phyloP scores from a whole-genome alignment of 2,113 vertebrate genomes.

The Pimephales promelas region DNA sequence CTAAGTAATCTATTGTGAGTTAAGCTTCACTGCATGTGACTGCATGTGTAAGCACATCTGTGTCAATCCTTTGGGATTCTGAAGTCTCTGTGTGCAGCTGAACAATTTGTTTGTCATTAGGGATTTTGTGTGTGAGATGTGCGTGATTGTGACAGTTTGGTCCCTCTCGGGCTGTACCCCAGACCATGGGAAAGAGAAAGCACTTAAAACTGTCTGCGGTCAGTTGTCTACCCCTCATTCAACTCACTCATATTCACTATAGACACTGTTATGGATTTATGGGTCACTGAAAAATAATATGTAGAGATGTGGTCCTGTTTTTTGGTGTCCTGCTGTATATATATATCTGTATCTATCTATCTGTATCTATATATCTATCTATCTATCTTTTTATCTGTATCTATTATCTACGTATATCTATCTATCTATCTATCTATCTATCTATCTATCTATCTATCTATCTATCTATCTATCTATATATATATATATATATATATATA shows the following conservation, averaged over 20 bases:
- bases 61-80: not conserved
- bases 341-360: too few species aligned
- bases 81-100: not conserved
- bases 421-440: too few species aligned
- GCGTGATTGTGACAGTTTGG: conserved; percentile 1
- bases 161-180: not conserved
- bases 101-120: not conserved
- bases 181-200: conserved; percentile 37
- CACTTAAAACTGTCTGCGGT: conserved; percentile 14
- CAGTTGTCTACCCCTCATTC: not conserved
- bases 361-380: too few species aligned
- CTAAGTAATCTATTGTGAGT: not conserved
- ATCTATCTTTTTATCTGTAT: too few species aligned
- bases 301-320: not conserved
- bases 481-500: too few species aligned
- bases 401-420: too few species aligned
- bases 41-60: not conserved
- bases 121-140: conserved; percentile 4
- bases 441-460: too few species aligned
- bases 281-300: not conserved
- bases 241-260: not conserved
- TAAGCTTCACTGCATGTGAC: not conserved
- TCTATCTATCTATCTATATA: too few species aligned
- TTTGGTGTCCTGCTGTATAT: too few species aligned
- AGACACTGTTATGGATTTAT: not conserved